These are phyloP conservation scores for Aromia moschata DNA, from an alignment of 2,888 invertebrate species.

Conservation along the genomic window DNA sequence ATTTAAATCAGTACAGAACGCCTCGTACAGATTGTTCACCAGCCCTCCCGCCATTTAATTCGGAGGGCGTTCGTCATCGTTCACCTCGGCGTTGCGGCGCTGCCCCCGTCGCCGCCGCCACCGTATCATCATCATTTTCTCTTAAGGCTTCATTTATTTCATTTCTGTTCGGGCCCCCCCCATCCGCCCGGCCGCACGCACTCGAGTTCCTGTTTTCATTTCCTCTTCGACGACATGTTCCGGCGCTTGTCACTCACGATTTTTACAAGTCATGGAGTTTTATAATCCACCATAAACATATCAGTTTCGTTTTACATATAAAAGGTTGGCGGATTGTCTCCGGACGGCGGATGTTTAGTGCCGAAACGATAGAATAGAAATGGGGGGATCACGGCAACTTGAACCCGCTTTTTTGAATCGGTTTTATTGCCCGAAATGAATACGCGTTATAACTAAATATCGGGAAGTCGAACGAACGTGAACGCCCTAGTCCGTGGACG, in stretches of 20 bases:
- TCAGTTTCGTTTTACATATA: conserved; percentile 63
- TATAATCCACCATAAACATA: conserved; percentile 63
- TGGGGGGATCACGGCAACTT: conserved; percentile 21
- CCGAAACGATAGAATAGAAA: conserved; percentile 20
- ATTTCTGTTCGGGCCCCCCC: conserved; percentile 45
- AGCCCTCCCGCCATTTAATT: no score
- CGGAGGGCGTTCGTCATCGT: conserved; percentile 54
- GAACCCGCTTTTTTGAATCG: conserved; percentile 10
- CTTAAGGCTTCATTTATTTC: conserved; percentile 64
- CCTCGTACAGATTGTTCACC: no score
- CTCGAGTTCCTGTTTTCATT: conserved; percentile 62
- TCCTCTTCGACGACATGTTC: conserved; percentile 60
- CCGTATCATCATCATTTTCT: conserved; percentile 63
- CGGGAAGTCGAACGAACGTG: conserved; percentile 7
- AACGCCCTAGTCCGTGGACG: conserved; percentile 1
- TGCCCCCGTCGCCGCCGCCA: conserved; percentile 40
- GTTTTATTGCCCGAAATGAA: conserved; percentile 18
- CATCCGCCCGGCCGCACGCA: conserved; percentile 50
- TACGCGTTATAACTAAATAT: conserved; percentile 21
- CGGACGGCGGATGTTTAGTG: conserved; percentile 56
- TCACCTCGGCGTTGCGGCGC: conserved; percentile 53
- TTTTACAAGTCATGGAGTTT: conserved; percentile 65
- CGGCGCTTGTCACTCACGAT: conserved; percentile 63
- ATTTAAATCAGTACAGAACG: no score
- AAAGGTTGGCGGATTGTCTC: conserved; percentile 59